phyloP scores from a whole-genome alignment of 2,888 invertebrate species.

The Prenolepis imparis region DNA sequence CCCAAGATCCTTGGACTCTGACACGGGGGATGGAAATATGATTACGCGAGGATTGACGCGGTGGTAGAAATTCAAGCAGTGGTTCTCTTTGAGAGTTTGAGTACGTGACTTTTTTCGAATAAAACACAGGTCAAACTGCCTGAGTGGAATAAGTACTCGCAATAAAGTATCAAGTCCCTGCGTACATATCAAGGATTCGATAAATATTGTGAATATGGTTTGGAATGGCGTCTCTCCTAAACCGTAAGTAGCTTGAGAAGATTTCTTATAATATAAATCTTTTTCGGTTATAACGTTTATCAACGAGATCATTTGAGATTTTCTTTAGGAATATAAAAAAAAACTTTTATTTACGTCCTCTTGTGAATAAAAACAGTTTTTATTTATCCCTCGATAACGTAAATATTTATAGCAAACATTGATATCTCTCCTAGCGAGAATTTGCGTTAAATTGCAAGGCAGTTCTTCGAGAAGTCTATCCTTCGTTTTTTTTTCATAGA shows the following conservation, averaged over 20 bases:
- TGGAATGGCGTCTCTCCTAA: constrained; percentile 34
- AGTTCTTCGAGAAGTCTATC: too few relatives aligned
- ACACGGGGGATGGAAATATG: background rate
- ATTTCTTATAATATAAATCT: constrained; percentile 12
- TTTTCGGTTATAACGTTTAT: background rate
- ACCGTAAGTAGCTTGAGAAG: constrained; percentile 19
- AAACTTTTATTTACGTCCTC: background rate
- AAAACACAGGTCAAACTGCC: constrained; percentile 24
- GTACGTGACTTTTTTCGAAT: constrained; percentile 27
- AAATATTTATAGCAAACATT: background rate
- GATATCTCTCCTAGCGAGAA: background rate
- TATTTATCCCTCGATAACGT: background rate
- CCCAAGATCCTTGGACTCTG: background rate
- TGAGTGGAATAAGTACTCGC: constrained; percentile 7
- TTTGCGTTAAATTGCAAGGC: background rate
- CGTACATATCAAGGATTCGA: background rate
- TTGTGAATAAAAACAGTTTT: background rate
- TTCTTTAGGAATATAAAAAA: background rate
- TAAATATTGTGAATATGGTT: constrained; percentile 5
- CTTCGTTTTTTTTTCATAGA: background rate
- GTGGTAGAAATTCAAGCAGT: background rate
- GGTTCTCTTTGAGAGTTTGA: constrained; percentile 14
- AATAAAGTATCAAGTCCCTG: background rate
- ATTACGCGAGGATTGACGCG: background rate
- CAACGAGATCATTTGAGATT: background rate